Percentiles rank a stretch among this genome's conserved stretches.
These are phyloP conservation scores for Onthophagus sagittarius DNA, from an alignment of 2,888 invertebrate species.

Conservation along the genomic window DNA sequence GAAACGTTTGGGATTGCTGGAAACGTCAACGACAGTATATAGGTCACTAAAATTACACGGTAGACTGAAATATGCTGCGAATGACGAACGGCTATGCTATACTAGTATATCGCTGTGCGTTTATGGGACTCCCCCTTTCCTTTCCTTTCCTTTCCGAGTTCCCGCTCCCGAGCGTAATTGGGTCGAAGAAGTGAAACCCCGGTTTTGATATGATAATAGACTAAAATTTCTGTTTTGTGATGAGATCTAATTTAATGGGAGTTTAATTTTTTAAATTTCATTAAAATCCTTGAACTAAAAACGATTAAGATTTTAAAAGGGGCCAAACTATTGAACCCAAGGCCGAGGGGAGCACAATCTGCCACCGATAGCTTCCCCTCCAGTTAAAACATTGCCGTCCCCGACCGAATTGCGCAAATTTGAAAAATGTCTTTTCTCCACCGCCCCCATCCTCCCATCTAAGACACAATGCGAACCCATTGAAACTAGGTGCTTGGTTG, in stretches of 20 bases:
- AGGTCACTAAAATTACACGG: slow-evolving; percentile 19
- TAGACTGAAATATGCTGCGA: slow-evolving; percentile 19
- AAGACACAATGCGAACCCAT: too few species aligned
- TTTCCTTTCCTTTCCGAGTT: too few species aligned
- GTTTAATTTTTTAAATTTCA: too few species aligned
- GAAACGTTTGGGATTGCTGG: not conserved
- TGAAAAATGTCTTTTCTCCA: not conserved
- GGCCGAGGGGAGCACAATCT: not conserved
- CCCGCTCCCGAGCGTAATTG: not conserved
- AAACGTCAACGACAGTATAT: slow-evolving; percentile 16
- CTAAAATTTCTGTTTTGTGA: not conserved
- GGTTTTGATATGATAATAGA: not conserved
- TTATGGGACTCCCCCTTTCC: too few species aligned
- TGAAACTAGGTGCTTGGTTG: not conserved
- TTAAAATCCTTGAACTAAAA: too few species aligned
- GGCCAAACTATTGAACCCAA: not conserved
- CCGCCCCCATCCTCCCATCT: too few species aligned
- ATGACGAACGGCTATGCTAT: slow-evolving; percentile 7
- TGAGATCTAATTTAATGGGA: too few species aligned
- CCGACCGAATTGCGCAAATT: not conserved
- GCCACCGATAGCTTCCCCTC: not conserved
- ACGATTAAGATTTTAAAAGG: too few species aligned
- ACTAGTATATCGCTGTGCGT: not conserved
- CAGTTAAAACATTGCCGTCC: not conserved
- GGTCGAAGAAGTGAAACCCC: not conserved